Conservation (phyloP, 2,797 vertebrate species). For the Tarsius wallacei region DNA sequence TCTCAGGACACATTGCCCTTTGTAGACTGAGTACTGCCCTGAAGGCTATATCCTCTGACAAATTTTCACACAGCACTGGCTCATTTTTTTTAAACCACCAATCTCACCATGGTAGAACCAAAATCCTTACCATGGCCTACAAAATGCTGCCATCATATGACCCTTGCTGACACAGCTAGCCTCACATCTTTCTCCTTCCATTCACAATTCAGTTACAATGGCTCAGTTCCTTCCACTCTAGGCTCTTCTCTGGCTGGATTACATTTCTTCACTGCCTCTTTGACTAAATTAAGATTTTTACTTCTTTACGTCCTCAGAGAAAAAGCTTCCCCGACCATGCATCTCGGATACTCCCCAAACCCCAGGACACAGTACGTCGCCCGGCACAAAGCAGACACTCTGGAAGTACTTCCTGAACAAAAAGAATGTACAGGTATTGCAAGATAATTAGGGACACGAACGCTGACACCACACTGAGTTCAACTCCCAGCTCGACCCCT, state of each 20-base stretch:
- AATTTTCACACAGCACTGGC: not conserved
- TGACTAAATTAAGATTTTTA: not conserved
- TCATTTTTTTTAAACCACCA: not conserved
- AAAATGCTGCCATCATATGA: not conserved
- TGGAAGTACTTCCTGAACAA: not conserved
- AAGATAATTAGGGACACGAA: not conserved
- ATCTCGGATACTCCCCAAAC: not conserved
- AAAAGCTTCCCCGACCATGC: not conserved
- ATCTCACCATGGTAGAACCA: not conserved
- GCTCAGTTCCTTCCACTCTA: not conserved
- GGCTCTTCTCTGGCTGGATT: not conserved
- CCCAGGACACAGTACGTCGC: not conserved
- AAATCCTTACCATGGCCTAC: slow-evolving; percentile 20
- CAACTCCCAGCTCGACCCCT: not conserved
- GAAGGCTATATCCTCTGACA: not conserved
- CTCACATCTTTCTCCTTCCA: not conserved
- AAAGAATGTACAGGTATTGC: not conserved
- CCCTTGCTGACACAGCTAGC: not conserved
- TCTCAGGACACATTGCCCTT: not conserved
- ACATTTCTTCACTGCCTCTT: not conserved
- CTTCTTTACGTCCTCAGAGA: slow-evolving; percentile 14
- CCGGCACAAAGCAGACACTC: not conserved
- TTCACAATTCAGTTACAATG: too few relatives aligned
- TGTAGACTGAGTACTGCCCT: not conserved
- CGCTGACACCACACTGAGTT: not conserved